These are phyloP conservation scores for Lasioglossum morio DNA, from an alignment of 2,888 invertebrate genomes.

Conservation along the genomic window DNA sequence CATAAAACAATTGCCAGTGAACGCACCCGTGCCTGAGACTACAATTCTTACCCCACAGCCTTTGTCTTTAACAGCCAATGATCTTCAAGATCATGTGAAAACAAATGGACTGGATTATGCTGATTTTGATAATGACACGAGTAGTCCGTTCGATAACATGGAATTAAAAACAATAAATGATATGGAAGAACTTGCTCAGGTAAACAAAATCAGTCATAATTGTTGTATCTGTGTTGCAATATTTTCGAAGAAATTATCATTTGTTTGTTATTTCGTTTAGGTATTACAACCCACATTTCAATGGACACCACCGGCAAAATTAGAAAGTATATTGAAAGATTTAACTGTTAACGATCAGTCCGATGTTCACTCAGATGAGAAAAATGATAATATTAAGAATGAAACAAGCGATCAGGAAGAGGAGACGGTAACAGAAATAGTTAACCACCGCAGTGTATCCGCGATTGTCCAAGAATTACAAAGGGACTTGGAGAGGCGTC, in stretches of 20 bases:
- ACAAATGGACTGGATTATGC: constrained; percentile 85
- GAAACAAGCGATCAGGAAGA: constrained; percentile 67
- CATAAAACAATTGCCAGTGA: constrained; percentile 71
- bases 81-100: constrained; percentile 76
- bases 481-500: constrained; percentile 86
- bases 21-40: constrained; percentile 83
- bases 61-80: constrained; percentile 77
- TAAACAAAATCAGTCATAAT: constrained; percentile 78
- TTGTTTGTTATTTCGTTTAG: constrained; percentile 61
- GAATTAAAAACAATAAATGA: constrained; percentile 97
- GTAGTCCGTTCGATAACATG: constrained; percentile 97
- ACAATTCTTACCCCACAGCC: constrained; percentile 84
- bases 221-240: background rate
- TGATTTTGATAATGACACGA: constrained; percentile 96
- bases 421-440: constrained; percentile 56
- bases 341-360: constrained; percentile 70
- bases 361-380: constrained; percentile 64
- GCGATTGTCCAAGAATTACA: constrained; percentile 91
- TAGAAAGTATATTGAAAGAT: constrained; percentile 77
- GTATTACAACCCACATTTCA: constrained; percentile 80
- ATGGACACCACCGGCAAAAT: constrained; percentile 77
- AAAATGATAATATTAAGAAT: constrained; percentile 58
- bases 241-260: background rate
- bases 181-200: constrained; percentile 94
- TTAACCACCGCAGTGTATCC: constrained; percentile 87